Conservation (phyloP, 2,888 invertebrate species). For the Helleia helle region DNA sequence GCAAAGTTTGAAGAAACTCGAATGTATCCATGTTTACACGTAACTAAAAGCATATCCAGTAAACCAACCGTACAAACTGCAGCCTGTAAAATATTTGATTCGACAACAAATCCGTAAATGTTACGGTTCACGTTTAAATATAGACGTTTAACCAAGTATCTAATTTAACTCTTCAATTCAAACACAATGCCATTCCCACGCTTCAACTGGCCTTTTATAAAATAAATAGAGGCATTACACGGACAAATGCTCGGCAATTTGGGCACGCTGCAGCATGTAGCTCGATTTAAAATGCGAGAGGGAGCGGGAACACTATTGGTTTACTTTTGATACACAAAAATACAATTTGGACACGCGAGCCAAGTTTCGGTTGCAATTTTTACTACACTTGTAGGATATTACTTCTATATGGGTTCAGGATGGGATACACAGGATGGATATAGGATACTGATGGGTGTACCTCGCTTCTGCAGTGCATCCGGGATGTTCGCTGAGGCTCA, state of each 20-base stretch:
- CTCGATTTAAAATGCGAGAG: slow-evolving; percentile 10
- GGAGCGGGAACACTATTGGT: slow-evolving; percentile 4
- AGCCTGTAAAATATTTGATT: too few relatives aligned
- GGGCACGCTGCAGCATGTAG: slow-evolving; percentile 32
- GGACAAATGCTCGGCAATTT: slow-evolving; percentile 53
- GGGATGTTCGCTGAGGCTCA: too few relatives aligned
- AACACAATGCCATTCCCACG: slow-evolving; percentile 22
- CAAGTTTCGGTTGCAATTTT: background rate
- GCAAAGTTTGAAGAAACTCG: too few relatives aligned
- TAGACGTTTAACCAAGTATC: slow-evolving; percentile 12
- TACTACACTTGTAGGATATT: background rate
- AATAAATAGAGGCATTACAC: slow-evolving; percentile 56
- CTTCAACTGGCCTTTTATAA: slow-evolving; percentile 36
- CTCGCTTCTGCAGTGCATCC: too few relatives aligned
- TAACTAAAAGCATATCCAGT: too few relatives aligned
- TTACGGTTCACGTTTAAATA: slow-evolving; percentile 3
- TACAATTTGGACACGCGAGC: background rate
- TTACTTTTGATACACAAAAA: background rate
- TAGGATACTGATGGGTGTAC: too few relatives aligned
- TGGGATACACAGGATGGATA: too few relatives aligned
- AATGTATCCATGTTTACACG: too few relatives aligned
- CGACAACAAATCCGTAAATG: slow-evolving; percentile 4
- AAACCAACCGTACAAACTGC: too few relatives aligned
- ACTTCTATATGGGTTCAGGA: too few relatives aligned
- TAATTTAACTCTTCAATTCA: slow-evolving; percentile 19